These are phyloP conservation scores for Pteria penguin DNA, from an alignment of 2,888 invertebrate genomes.

Conservation along the genomic window DNA sequence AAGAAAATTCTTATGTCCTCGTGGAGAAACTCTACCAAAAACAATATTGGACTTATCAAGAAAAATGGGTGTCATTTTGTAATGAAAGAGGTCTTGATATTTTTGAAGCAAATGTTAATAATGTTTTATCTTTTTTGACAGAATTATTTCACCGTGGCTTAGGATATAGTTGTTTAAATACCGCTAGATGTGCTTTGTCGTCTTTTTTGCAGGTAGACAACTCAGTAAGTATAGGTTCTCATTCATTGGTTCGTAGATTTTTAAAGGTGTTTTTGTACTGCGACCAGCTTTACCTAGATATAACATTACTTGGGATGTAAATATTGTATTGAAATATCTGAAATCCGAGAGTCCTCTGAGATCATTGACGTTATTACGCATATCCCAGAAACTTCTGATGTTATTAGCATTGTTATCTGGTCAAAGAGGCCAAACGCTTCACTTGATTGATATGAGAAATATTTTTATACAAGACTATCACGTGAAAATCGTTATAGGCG, in stretches of 20 bases:
- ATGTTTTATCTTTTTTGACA: slow-evolving; percentile 31
- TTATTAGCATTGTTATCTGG: slow-evolving; percentile 40
- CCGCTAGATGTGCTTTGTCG: slow-evolving; percentile 41
- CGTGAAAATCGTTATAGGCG: slow-evolving; percentile 27
- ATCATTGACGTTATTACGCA: slow-evolving; percentile 17
- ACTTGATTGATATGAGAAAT: slow-evolving; percentile 29
- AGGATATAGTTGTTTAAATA: slow-evolving; percentile 44
- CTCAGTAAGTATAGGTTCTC: slow-evolving; percentile 13
- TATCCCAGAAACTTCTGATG: slow-evolving; percentile 42
- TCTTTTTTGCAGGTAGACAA: slow-evolving; percentile 22
- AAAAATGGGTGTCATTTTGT: slow-evolving; percentile 42
- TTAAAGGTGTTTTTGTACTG: slow-evolving; percentile 41
- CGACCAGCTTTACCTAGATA: slow-evolving; percentile 46
- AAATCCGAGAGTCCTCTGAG: neutral
- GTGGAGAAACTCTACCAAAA: slow-evolving; percentile 43
- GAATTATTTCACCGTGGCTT: slow-evolving; percentile 25
- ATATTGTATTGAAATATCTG: slow-evolving; percentile 39
- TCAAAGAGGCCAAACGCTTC: slow-evolving; percentile 37
- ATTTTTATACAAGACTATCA: slow-evolving; percentile 10
- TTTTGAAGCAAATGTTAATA: slow-evolving; percentile 15
- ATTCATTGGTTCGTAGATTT: slow-evolving; percentile 32
- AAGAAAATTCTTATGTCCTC: slow-evolving; percentile 35
- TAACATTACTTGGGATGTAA: slow-evolving; percentile 43
- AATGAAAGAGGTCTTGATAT: slow-evolving; percentile 7
- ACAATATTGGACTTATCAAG: slow-evolving; percentile 45